Percentiles rank a stretch among this genome's conserved stretches.
Conservation (phyloP, 2,888 invertebrate genomes). For the Neoscelio sp. region DNA sequence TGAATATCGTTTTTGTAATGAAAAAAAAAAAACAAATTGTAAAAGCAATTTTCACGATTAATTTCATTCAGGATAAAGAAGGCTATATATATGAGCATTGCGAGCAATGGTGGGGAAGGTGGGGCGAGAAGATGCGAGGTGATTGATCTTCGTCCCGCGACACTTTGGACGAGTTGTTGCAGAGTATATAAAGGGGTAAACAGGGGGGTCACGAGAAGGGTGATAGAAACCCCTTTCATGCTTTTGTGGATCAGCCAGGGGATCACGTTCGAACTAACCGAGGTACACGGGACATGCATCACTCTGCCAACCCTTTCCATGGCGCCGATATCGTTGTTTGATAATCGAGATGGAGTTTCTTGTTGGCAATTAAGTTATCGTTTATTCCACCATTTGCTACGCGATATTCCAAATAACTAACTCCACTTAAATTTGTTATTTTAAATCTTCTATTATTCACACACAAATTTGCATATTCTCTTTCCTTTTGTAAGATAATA, state of each 20-base stretch:
- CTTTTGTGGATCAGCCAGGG: conserved; percentile 79
- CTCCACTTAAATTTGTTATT: neutral
- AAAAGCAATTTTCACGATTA: conserved; percentile 33
- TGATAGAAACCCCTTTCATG: conserved; percentile 78
- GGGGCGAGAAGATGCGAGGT: conserved; percentile 73
- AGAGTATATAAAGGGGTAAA: conserved; percentile 78
- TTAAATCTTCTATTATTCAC: conserved; percentile 1
- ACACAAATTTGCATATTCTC: neutral
- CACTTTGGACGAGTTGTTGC: conserved; percentile 76
- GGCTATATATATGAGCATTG: neutral
- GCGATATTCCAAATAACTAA: too few species aligned
- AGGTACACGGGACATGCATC: conserved; percentile 72
- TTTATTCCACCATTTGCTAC: conserved; percentile 29
- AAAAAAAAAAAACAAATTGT: too few species aligned
- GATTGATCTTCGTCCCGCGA: conserved; percentile 80
- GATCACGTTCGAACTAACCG: conserved; percentile 76
- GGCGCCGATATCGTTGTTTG: conserved; percentile 49
- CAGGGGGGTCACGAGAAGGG: conserved; percentile 68
- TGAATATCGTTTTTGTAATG: too few species aligned
- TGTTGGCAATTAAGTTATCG: conserved; percentile 56
- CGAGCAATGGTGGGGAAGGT: conserved; percentile 40
- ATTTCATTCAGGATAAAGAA: neutral
- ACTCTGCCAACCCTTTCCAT: conserved; percentile 66
- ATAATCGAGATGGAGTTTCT: conserved; percentile 58
- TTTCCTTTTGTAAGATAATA: conserved; percentile 22